phyloP scores from a whole-genome alignment of 2,888 invertebrate genomes.

The Diarsia dahlii region DNA sequence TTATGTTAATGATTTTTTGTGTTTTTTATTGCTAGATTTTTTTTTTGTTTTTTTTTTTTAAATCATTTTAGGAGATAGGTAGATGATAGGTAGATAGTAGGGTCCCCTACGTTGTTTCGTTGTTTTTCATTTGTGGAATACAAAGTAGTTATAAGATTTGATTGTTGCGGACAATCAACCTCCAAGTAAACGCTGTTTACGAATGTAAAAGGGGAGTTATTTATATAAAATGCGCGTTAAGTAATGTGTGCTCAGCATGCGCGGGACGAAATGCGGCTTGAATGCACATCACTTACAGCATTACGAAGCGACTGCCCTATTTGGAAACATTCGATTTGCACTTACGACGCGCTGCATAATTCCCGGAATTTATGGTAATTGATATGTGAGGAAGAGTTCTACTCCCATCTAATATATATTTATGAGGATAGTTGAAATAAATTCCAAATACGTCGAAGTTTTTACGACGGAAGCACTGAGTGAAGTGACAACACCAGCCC shows the following conservation, averaged over 20 bases:
- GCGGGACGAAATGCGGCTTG: slow-evolving; percentile 70
- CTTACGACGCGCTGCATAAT: slow-evolving; percentile 60
- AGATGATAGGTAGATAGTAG: too few relatives aligned
- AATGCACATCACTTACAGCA: slow-evolving; percentile 74
- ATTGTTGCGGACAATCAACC: slow-evolving; percentile 31
- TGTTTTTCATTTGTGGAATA: slow-evolving; percentile 43
- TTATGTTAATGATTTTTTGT: too few relatives aligned
- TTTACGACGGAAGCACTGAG: slow-evolving; percentile 55
- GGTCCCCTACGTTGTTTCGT: too few relatives aligned
- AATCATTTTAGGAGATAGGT: too few relatives aligned
- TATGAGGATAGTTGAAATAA: slow-evolving; percentile 61
- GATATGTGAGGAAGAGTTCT: slow-evolving; percentile 56
- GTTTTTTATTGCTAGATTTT: too few relatives aligned
- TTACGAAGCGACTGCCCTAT: slow-evolving; percentile 62
- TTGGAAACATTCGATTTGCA: slow-evolving; percentile 63
- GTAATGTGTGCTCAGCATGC: slow-evolving; percentile 42
- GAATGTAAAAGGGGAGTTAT: slow-evolving; percentile 36
- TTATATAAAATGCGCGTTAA: slow-evolving; percentile 39
- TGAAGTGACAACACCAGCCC: slow-evolving; percentile 57
- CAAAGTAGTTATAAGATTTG: slow-evolving; percentile 39
- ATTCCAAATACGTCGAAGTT: slow-evolving; percentile 56
- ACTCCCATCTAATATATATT: slow-evolving; percentile 56
- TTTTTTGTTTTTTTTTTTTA: too few relatives aligned
- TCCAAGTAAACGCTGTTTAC: slow-evolving; percentile 20
- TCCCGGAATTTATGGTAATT: slow-evolving; percentile 64